Conservation (phyloP, 2,113 vertebrate species). For the Lepus timidus region DNA sequence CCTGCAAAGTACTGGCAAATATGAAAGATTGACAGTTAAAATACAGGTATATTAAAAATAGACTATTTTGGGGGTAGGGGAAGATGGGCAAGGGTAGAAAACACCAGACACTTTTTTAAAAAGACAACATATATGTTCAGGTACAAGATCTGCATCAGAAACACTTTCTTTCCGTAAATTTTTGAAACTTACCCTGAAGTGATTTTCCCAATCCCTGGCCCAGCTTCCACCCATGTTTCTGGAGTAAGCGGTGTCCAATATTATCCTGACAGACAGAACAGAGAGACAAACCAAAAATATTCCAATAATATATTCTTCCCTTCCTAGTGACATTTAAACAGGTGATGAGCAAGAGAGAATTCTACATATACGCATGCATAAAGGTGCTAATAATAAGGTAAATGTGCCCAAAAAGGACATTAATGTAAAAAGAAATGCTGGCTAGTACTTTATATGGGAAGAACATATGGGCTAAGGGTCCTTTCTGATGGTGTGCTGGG, state of each 20-base stretch:
- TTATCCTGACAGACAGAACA: conserved; percentile 99
- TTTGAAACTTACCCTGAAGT: conserved; percentile 97
- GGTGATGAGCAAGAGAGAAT: conserved; percentile 89
- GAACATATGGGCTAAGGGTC: conserved; percentile 80
- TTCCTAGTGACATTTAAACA: conserved; percentile 90
- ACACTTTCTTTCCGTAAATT: conserved; percentile 68
- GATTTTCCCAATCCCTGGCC: conserved; percentile 99
- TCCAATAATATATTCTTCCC: conserved; percentile 99
- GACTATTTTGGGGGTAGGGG: conserved; percentile 79
- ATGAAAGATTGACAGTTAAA: conserved; percentile 69
- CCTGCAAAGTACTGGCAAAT: conserved; percentile 69
- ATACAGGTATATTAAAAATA: conserved; percentile 70
- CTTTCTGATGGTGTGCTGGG: conserved; percentile 92
- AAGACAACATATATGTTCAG: conserved; percentile 70
- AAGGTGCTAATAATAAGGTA: conserved; percentile 85
- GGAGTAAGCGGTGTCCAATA: conserved; percentile 99
- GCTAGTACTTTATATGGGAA: conserved; percentile 86
- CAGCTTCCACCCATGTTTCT: conserved; percentile 99
- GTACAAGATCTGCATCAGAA: conserved; percentile 70
- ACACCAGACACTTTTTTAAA: conserved; percentile 53
- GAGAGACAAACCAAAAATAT: conserved; percentile 99
- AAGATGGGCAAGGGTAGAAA: conserved; percentile 40
- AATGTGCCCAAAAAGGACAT: conserved; percentile 88
- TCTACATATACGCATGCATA: conserved; percentile 92
- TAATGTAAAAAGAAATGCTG: conserved; percentile 89